Percentiles rank a stretch among this genome's conserved stretches.
phyloP scores from a whole-genome alignment of 2,113 vertebrate genomes.

The Zeus faber region DNA sequence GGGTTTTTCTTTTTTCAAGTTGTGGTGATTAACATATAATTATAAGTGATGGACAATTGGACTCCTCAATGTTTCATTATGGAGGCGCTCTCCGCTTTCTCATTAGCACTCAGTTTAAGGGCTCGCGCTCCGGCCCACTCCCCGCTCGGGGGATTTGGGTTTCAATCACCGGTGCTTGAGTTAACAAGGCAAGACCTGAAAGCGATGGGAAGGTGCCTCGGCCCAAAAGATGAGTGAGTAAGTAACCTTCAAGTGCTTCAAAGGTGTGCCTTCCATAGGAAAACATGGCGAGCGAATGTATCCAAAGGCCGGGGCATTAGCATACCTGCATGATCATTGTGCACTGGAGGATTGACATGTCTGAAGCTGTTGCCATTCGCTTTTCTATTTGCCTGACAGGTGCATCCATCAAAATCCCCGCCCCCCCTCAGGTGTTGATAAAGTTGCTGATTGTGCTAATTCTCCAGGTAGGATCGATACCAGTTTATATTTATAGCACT shows the following conservation, averaged over 20 bases:
- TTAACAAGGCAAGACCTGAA: conserved; percentile 60
- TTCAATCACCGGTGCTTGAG: conserved; percentile 49
- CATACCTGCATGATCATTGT: conserved; percentile 27
- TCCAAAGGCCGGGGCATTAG: conserved; percentile 33
- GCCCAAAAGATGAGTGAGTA: conserved; percentile 54
- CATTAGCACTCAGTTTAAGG: conserved; percentile 64
- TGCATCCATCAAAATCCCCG: conserved; percentile 76
- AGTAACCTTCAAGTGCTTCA: conserved; percentile 47
- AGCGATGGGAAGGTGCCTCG: conserved; percentile 31
- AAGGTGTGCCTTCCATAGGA: conserved; percentile 28
- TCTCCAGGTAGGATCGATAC: conserved; percentile 70
- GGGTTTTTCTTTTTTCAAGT: not conserved
- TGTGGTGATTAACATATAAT: conserved; percentile 74
- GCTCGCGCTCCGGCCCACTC: conserved; percentile 49
- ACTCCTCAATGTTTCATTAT: conserved; percentile 72
- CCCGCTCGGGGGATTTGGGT: conserved; percentile 56
- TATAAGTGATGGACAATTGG: conserved; percentile 78
- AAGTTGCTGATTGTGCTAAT: conserved; percentile 78
- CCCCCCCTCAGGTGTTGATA: conserved; percentile 58
- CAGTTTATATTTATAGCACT: conserved; percentile 69
- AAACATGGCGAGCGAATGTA: conserved; percentile 38
- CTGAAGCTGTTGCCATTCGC: conserved; percentile 58
- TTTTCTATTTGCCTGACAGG: conserved; percentile 67
- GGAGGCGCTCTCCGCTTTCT: conserved; percentile 71
- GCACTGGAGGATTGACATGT: conserved; percentile 6